Base-by-base conservation (phyloP, 2,113 vertebrate species). In the Saguinus midas region DNA sequence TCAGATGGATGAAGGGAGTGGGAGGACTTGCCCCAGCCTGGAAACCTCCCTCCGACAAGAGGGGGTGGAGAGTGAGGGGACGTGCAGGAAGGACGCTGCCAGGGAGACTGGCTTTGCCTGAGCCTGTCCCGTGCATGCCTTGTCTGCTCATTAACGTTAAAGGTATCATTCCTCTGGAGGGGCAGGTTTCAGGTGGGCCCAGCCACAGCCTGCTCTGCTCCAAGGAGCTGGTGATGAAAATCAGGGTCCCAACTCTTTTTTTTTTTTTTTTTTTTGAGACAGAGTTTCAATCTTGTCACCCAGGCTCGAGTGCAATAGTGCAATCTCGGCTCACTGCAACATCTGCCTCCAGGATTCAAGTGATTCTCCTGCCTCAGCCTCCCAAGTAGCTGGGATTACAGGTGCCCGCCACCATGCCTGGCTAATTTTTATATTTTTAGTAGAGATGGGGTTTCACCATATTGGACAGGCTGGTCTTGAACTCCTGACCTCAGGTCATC, bases 141-240 rank as follows among this genome's bases (percentile, higher is more conserved):
- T 78, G 48, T 43, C 8, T 14, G 83, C 43, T 88, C 32, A 1
- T 12, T 20, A n/a, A 45, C 0, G 1, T 25, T 2, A 12, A 48
- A 11, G 7, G 16, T 6, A 23, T 61, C 79, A 8, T 61, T 73
- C 17, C 13, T 35, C 85, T 5, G 29, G 32, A n/a, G 7, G 21
- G 50, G 40, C 10, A 48, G 83, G 12, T 12, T 85, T 73, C 45
- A 12, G 23, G 8, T 4, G 73, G 66, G 21, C 32, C 21, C 48
- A 52, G 52, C 52, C 52, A 20, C 17, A 8, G 32, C 4, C 18
- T 21, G 48, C 87, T 45, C 16, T 12, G 68, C 13, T 55, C 48
- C 50, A 5, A 64, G 58, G 66, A 64, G 40, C 52, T 80, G 37
- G 48, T 32, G 43, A 35, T 10, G 45, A 66, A 14, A 35, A 8